These are phyloP conservation scores for Serrognathus titanus DNA, from an alignment of 2,888 invertebrate genomes.

Conservation along the genomic window DNA sequence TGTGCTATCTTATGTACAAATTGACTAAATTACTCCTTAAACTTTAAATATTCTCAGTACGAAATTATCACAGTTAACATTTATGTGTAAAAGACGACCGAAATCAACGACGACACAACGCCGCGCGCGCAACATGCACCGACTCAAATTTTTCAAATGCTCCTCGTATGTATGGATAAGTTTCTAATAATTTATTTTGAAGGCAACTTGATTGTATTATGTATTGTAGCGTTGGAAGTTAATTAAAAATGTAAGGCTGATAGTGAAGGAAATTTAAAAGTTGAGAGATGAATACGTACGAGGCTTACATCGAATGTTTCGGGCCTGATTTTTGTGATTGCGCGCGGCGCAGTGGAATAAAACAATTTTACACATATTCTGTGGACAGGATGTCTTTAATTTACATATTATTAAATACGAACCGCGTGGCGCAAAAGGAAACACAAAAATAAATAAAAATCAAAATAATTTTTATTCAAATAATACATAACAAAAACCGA, in stretches of 20 bases:
- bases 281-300: not conserved
- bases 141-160: not conserved
- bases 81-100: slow-evolving; percentile 3
- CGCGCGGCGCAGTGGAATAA: not conserved
- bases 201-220: too few relatives aligned
- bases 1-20: slow-evolving; percentile 17
- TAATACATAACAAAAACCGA: slow-evolving; percentile 18
- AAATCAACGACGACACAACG: not conserved
- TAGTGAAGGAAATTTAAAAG: too few relatives aligned
- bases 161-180: not conserved
- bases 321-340: not conserved
- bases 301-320: not conserved
- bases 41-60: slow-evolving; percentile 16
- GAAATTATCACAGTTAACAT: slow-evolving; percentile 18
- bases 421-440: slow-evolving; percentile 4
- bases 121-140: not conserved
- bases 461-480: slow-evolving; percentile 22
- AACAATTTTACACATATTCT: not conserved
- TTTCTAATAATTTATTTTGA: too few relatives aligned
- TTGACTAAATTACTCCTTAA: slow-evolving; percentile 17
- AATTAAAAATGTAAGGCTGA: too few relatives aligned
- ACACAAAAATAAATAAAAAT: slow-evolving; percentile 13
- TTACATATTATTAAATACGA: not conserved
- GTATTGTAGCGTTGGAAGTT: too few relatives aligned
- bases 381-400: not conserved